Base-by-base conservation (phyloP, 2,888 invertebrate species). In the Physocephala rufipes region DNA sequence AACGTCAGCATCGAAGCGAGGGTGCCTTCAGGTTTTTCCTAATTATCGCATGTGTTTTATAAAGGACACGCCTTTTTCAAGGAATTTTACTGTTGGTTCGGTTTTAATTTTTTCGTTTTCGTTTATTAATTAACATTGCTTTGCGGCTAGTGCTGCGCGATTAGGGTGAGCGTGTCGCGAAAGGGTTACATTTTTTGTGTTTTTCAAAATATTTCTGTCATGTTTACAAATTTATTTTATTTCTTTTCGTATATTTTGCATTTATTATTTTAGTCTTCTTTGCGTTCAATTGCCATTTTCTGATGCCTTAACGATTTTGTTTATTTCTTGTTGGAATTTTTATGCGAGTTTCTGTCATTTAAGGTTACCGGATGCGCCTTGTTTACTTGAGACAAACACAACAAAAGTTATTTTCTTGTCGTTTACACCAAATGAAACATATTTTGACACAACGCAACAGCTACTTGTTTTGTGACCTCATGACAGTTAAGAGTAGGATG, bases 311-410 rank as follows among this genome's bases (percentile, higher is more conserved):
- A 61, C 70, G 36, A 66, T 71, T 67, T 67, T 55, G 62, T 71
- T 71, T 67, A 67, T 71, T 67, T 51, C 7, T 15, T 67, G 67
- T 55, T 67, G 71, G 5, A 71, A 67, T 71, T 71, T 71, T 71
- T 67, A 71, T 67, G 62, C 55, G 71, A 67, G 51, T 67, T 28
- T 53, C 49, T n/a, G 62, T 24, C 47, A 45, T 30, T 36, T 12
- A 13, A 12, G 1, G 47, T 75, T 74, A 74, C 77, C 80, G 81
- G 80, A 81, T 81, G 81, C 81, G 79, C 81, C 81, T 81, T 81
- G 80, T 81, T 81, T 81, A 81, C 81, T 81, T 81, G 81, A 81
- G n/a, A n/a, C n/a, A n/a, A 81, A 80, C 81, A 81, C 81, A 80
- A 80, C 79, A 81, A 80, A 80, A 81, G 81, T 76, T 74, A 81